phyloP scores from a whole-genome alignment of 92 coral and sea anemone genomes.

The Bergia puertoricense region DNA sequence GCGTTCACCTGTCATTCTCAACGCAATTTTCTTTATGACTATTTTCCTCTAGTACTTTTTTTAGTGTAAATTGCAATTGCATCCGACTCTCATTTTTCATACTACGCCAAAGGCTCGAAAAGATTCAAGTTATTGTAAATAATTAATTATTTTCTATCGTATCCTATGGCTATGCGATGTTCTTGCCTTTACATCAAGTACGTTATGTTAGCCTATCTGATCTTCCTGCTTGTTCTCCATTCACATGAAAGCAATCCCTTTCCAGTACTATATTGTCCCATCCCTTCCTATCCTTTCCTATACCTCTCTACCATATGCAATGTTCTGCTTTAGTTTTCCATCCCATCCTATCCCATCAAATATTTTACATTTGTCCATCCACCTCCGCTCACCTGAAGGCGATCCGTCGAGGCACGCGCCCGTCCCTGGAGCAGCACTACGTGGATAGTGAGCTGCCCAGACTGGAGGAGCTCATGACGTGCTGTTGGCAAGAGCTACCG shows the following conservation, averaged over 20 bases:
- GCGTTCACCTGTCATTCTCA: neutral
- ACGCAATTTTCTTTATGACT: neutral
- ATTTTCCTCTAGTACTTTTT: neutral
- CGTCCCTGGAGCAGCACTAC: constrained; percentile 71
- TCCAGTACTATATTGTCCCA: neutral
- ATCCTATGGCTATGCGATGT: no score
- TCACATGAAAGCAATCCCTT: neutral
- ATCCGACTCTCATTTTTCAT: no score
- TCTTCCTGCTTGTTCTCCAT: neutral
- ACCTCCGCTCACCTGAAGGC: constrained; percentile 42
- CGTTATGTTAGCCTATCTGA: no score
- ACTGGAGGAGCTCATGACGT: constrained; percentile 83
- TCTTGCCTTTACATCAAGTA: no score
- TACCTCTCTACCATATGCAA: neutral
- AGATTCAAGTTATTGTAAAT: no score
- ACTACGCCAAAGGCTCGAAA: no score
- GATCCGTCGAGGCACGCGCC: constrained; percentile 88
- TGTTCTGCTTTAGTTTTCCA: neutral
- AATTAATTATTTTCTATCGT: no score
- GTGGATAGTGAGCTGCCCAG: constrained; percentile 85
- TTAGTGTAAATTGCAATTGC: neutral
- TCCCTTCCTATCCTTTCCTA: neutral
- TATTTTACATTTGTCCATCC: no score
- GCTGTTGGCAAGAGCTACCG: constrained; percentile 86
- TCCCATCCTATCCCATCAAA: neutral